Evolutionary conservation across 2,113 vertebrate species (phyloP).

Genomic region (Diphyllodes magnificus): DNA sequence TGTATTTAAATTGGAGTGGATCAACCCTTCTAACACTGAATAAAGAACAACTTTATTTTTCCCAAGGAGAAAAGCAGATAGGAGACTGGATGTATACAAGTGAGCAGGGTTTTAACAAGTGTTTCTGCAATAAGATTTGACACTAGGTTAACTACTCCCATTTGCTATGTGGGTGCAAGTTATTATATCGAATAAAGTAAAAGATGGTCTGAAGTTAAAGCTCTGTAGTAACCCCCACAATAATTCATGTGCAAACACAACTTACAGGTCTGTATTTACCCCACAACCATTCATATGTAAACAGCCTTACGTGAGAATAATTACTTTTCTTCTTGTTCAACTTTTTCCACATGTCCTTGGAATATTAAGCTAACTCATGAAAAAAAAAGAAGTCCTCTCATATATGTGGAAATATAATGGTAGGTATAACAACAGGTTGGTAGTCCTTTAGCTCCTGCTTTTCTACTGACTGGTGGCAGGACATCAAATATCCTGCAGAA

Average conservation of each 20-base stretch:
- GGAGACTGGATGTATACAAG: background rate
- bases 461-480: background rate
- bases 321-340: background rate
- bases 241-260: background rate
- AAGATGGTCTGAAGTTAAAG: background rate
- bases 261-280: background rate
- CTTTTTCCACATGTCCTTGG: background rate
- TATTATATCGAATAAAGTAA: background rate
- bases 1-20: constrained; percentile 29
- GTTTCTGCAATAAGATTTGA: background rate
- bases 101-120: background rate
- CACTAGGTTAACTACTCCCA: background rate
- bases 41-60: constrained; percentile 5
- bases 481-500: background rate
- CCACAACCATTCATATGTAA: background rate
- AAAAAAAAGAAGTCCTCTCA: background rate
- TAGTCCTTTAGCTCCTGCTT: background rate
- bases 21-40: background rate
- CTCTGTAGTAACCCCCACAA: background rate
- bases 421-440: background rate
- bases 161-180: background rate
- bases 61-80: background rate
- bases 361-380: background rate
- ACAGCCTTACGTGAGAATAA: background rate
- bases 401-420: background rate